A percentile compares a stretch with the other conserved stretches of the same genome.
phyloP scores from a whole-genome alignment of 2,888 invertebrate species.

The Chloroclysta siterata region DNA sequence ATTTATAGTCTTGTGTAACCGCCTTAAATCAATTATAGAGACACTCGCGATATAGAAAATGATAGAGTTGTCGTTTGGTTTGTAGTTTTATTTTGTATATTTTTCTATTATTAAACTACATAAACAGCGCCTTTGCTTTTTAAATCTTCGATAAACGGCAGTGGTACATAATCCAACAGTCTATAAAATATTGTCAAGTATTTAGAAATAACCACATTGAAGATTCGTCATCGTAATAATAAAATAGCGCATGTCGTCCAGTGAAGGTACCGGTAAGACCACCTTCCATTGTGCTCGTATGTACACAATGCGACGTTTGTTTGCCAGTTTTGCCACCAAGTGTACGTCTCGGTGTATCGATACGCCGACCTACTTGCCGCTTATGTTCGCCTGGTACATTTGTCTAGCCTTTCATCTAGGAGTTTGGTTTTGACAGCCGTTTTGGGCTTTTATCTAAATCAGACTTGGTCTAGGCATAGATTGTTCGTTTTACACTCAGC shows the following conservation, averaged over 20 bases:
- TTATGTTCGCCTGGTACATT: slow-evolving; percentile 55
- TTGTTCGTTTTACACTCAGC: neutral
- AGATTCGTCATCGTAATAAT: slow-evolving; percentile 19
- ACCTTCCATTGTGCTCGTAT: slow-evolving; percentile 38
- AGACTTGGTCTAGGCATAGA: neutral
- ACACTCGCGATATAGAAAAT: slow-evolving; percentile 35
- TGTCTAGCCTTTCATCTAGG: slow-evolving; percentile 46
- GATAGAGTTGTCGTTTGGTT: neutral
- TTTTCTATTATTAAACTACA: too few relatives aligned
- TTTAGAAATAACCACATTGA: slow-evolving; percentile 11
- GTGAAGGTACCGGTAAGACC: slow-evolving; percentile 26
- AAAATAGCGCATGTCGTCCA: slow-evolving; percentile 23
- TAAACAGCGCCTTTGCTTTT: too few relatives aligned
- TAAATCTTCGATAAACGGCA: too few relatives aligned
- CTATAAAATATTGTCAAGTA: neutral
- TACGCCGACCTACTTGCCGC: slow-evolving; percentile 48
- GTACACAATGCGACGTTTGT: slow-evolving; percentile 43
- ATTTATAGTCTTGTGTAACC: slow-evolving; percentile 65
- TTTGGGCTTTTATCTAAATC: slow-evolving; percentile 24
- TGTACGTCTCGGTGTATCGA: slow-evolving; percentile 45
- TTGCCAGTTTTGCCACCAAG: slow-evolving; percentile 42
- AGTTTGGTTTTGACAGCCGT: slow-evolving; percentile 22
- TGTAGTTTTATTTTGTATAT: neutral
- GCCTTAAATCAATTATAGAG: slow-evolving; percentile 72
- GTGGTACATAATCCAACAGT: too few relatives aligned